Base-by-base conservation (phyloP, 2,888 invertebrate species). In the Altica lythri region DNA sequence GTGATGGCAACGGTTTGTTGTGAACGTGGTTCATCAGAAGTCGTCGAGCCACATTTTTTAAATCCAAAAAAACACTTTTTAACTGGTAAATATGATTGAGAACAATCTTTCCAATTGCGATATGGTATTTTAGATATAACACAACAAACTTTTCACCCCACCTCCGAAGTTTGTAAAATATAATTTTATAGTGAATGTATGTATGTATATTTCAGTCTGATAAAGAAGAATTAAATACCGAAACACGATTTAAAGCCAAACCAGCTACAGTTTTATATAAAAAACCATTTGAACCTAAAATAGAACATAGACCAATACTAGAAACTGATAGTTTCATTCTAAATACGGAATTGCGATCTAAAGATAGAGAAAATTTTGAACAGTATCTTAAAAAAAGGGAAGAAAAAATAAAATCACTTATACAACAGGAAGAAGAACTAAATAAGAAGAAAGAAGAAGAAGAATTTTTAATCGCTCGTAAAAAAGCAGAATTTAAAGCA, bases 261-360 rank as follows among this genome's bases (percentile, higher is more conserved):
- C 83, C 84, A 14, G 78, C 85, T 0, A 71, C 70, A n/a, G 85
- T 87, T 2, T 73, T 87, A 0, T 77, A 81, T 42, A 83, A 82
- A 64, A 79, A 84, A 63, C 87, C 88, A 0, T 88, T 88, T 67
- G 79, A 83, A 47, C 86, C 88, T 2, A 76, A 80, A 17, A 78
- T 80, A 48, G 73, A 77, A 12, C 73, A 77, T 13, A 72, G 76
- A 22, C 78, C 81, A 1, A 57, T 79, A 4, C 63, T 77, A 0
- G 79, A 78, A 68, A 67, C 77, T 4, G 73, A 73, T 8, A 83
- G 83, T 22, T 83, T 88, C 73, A 74, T 79, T 2, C 72, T 90
- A n/a, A 82, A 82, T 43, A 85, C 87, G 1, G 84, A 86, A 52
- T 80, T 80, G 55, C 74, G 90, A 50, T 84, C 85, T 0, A 79